Evolutionary conservation across 1,140 invertebrate species (phyloP).

Genomic region (Harlomillsia oculata): DNA sequence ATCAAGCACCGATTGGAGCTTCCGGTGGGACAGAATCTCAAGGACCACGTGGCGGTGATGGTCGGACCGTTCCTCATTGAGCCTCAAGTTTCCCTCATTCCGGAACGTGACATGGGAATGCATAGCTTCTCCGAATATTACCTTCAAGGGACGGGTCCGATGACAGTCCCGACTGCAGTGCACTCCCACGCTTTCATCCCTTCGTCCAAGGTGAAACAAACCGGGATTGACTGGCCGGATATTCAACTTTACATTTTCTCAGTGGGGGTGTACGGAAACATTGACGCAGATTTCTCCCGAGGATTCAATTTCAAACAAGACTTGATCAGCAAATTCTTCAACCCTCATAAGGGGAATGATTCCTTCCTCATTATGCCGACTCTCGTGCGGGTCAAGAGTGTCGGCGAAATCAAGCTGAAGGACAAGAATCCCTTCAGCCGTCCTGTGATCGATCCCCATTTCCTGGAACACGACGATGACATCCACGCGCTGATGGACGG

Average conservation of each 20-base stretch:
- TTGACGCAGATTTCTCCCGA: no score
- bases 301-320: constrained; percentile 9
- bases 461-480: constrained; percentile 25
- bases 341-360: constrained; percentile 8
- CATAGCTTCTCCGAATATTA: constrained; percentile 11
- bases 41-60: constrained; percentile 40
- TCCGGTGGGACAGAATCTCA: constrained; percentile 42
- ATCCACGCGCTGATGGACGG: constrained; percentile 11
- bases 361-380: constrained; percentile 13
- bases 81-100: constrained; percentile 4
- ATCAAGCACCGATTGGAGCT: constrained; percentile 14
- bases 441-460: constrained; percentile 29
- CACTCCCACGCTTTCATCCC: background rate
- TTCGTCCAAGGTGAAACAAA: background rate
- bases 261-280: background rate
- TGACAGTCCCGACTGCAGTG: background rate
- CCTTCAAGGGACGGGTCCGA: constrained; percentile 1
- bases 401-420: constrained; percentile 21
- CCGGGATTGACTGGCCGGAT: constrained; percentile 18
- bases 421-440: constrained; percentile 26
- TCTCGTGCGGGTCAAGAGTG: constrained; percentile 19
- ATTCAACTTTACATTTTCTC: background rate
- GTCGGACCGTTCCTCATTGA: constrained; percentile 19
- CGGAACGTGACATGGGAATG: constrained; percentile 2
- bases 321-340: constrained; percentile 8